A percentile compares a stretch with the other conserved stretches of the same genome.
Evolutionary conservation across 2,797 vertebrate species (phyloP).

Genomic region (Danio albolineatus): DNA sequence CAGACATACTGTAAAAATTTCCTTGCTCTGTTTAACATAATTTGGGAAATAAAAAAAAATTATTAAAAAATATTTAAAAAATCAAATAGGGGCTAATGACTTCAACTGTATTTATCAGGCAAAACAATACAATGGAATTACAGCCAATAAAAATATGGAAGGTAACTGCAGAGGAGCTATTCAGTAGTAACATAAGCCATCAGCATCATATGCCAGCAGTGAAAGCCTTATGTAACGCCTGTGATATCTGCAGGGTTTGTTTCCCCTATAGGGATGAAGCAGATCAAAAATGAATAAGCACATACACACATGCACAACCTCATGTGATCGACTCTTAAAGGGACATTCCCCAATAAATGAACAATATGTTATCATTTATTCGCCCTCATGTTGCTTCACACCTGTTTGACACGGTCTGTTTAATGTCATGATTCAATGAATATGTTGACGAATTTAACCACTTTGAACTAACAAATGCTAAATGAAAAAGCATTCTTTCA

Average conservation of each 20-base stretch:
- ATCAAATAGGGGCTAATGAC: no score
- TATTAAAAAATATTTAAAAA: no score
- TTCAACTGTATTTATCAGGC: neutral
- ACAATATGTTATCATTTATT: neutral
- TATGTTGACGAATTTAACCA: no score
- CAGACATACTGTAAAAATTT: no score
- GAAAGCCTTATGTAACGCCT: conserved; percentile 26
- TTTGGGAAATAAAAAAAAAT: no score
- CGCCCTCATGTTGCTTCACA: no score
- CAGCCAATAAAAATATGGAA: neutral
- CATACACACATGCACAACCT: neutral
- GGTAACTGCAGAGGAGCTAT: neutral
- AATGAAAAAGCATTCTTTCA: no score
- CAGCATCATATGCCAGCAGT: conserved; percentile 7
- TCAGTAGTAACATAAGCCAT: neutral
- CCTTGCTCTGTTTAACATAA: no score
- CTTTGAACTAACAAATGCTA: no score
- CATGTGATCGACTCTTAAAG: neutral
- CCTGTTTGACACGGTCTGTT: no score
- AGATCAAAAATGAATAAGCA: neutral
- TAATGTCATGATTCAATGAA: neutral
- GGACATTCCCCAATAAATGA: neutral
- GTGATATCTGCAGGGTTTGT: conserved; percentile 5
- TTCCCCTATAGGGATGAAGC: neutral
- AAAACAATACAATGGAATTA: neutral